phyloP scores from a whole-genome alignment of 1,140 invertebrate genomes.

The Drosophila fuyamai region DNA sequence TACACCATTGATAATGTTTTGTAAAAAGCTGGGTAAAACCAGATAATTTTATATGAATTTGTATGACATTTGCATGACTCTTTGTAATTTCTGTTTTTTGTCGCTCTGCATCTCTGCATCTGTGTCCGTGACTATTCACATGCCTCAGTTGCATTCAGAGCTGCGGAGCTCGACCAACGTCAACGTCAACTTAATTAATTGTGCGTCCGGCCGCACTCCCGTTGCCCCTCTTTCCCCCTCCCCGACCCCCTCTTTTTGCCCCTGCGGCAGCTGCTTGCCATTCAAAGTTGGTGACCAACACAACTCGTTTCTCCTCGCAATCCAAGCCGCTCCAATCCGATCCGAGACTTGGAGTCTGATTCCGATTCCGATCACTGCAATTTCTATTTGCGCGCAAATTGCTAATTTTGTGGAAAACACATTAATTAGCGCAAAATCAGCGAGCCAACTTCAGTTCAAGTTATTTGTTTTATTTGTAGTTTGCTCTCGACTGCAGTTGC shows the following conservation, averaged over 20 bases:
- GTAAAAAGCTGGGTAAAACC: not conserved
- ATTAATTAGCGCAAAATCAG: slow-evolving; percentile 82
- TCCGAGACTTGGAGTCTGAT: slow-evolving; percentile 38
- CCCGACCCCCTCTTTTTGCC: not conserved
- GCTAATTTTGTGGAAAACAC: slow-evolving; percentile 82
- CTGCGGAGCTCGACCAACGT: slow-evolving; percentile 35
- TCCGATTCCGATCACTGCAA: slow-evolving; percentile 52
- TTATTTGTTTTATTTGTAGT: slow-evolving; percentile 40
- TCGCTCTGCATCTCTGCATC: slow-evolving; percentile 2
- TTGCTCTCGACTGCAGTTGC: slow-evolving; percentile 8
- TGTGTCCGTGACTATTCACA: slow-evolving; percentile 34
- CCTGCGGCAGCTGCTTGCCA: slow-evolving; percentile 29
- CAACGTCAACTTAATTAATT: slow-evolving; percentile 82
- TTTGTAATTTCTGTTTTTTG: not conserved
- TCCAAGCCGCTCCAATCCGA: slow-evolving; percentile 20
- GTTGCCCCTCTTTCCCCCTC: not conserved
- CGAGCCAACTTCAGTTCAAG: slow-evolving; percentile 51
- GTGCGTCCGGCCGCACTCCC: slow-evolving; percentile 77
- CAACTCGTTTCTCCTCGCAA: slow-evolving; percentile 39
- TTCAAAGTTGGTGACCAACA: slow-evolving; percentile 38
- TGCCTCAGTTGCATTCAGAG: slow-evolving; percentile 46
- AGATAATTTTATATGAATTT: not conserved
- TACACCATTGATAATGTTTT: too few relatives aligned
- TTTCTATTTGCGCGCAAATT: slow-evolving; percentile 81
- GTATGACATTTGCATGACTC: not conserved